Evolutionary conservation across 2,888 invertebrate species (phyloP), one percentile per base, ranked within the genome.

Genomic region (Athrips mouffetella): DNA sequence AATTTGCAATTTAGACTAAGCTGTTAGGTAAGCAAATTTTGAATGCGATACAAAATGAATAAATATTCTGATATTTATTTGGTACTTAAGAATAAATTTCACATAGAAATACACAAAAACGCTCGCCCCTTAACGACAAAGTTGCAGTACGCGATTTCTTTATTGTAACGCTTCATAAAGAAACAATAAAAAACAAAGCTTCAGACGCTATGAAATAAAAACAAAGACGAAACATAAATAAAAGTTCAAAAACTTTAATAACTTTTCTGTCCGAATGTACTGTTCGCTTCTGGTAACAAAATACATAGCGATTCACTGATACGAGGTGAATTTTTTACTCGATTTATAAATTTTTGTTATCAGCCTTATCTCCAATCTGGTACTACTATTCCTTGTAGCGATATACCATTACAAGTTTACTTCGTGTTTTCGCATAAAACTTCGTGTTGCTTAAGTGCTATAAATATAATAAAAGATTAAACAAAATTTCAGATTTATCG

Each of bases 341-440:
- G 62, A 68, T 70, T 68, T 52, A 60, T n/a, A n/a, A n/a, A n/a
- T 45, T 57, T 59, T 51, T 61, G 58, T 64, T 80, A 79, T 82
- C 80, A 42, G 40, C 27, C 52, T 68, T 81, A 82, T 82, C 82
- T 65, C 63, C 75, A 80, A 85, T 82, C 82, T 76, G 75, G 64
- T 69, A 79, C 79, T 65, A 69, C 62, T 74, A 76, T 74, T 73
- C 68, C 74, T 70, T 81, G 81, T 82, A 76, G 74, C 74, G 67
- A 73, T 62, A 55, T 60, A 69, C 62, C 65, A 74, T 76, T 80
- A 79, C 80, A 77, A 68, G 59, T 62, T 52, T 64, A 69, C 62
- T 62, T 73, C 71, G 68, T 69, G 70, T 65, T 66, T 58, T 65
- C 59, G 59, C 56, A 66, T 18, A 5, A 21, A 42, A 29, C 29